Base-by-base conservation (phyloP, 1,140 invertebrate species). In the Lasioglossum baleicum region DNA sequence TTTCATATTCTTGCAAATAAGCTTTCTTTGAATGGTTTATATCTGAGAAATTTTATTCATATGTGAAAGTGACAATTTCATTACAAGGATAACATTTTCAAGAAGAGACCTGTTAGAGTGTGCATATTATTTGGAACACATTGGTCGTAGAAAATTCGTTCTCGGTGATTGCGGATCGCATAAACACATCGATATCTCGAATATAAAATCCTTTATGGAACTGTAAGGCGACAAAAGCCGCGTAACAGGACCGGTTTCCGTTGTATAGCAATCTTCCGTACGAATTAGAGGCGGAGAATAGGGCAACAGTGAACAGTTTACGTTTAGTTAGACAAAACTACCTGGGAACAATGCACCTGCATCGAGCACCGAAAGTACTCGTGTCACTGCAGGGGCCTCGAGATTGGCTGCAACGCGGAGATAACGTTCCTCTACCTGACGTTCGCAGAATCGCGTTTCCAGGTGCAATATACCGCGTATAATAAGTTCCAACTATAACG, bases 401-500 rank as follows among this genome's bases (percentile, higher is more conserved):
- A 71, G 75, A 70, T 78, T 69, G 74, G 73, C 56, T 65, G 60
- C 74, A 44, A 17, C 6, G n/a, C 35, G 44, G 58, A 42, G 72
- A 83, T 84, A 83, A 81, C 65, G 69, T 81, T 81, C 58, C 83
- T 70, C 73, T 63, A 71, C 26, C 61, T 64, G 35, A 64, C 42
- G 65, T 74, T 53, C 40, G 51, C 65, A 44, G 63, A 66, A 83
- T 84, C 60, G 40, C 40, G 66, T 42, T 71, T 63, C 31, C 48
- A 44, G 56, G 40, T 58, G 72, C 71, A 80, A 70, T 48, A 51
- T 35, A 22, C 17, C 51, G 51, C 17, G 26, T 53, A 56, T 72
- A 53, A 67, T 67, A 67, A 67, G 65, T 63, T 68, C 26, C 63
- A 15, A 10, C 13, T 20, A 15, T 69, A 15, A 15, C 20, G 10